Evolutionary conservation across 2,113 vertebrate genomes (phyloP).

Genomic region (Alosa alosa): DNA sequence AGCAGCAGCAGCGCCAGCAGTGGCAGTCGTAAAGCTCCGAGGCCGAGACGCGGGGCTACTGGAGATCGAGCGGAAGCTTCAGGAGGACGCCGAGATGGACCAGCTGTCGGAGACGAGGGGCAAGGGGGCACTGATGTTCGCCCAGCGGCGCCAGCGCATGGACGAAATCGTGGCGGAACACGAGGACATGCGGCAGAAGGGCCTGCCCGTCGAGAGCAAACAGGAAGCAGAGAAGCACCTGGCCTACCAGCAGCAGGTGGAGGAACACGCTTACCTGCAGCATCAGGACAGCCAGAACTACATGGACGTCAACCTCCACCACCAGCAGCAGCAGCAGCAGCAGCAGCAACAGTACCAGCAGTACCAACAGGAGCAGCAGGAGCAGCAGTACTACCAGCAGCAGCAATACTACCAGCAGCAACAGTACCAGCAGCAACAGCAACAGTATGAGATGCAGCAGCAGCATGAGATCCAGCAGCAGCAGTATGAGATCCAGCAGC

Average conservation of each 20-base stretch:
- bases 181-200: constrained; percentile 79
- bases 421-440: constrained; percentile 55
- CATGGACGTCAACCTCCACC: constrained; percentile 57
- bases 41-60: constrained; percentile 83
- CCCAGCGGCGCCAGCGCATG: constrained; percentile 85
- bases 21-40: constrained; percentile 77
- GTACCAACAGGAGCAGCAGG: constrained; percentile 67
- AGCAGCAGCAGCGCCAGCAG: constrained; percentile 51
- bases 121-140: constrained; percentile 96
- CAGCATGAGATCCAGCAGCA: constrained; percentile 46
- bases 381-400: constrained; percentile 58
- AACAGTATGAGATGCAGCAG: constrained; percentile 46
- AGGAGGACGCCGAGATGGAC: constrained; percentile 80
- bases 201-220: constrained; percentile 65
- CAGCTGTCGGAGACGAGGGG: constrained; percentile 86
- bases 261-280: constrained; percentile 71
- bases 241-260: constrained; percentile 54
- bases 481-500: constrained; percentile 73
- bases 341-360: constrained; percentile 65
- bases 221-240: constrained; percentile 61
- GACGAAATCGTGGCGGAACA: constrained; percentile 91
- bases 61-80: constrained; percentile 81
- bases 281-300: constrained; percentile 63
- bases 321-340: constrained; percentile 68
- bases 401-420: constrained; percentile 46